A percentile compares a stretch with the other conserved stretches of the same genome.
phyloP scores from a whole-genome alignment of 2,113 vertebrate species.

The Salvelinus fontinalis region DNA sequence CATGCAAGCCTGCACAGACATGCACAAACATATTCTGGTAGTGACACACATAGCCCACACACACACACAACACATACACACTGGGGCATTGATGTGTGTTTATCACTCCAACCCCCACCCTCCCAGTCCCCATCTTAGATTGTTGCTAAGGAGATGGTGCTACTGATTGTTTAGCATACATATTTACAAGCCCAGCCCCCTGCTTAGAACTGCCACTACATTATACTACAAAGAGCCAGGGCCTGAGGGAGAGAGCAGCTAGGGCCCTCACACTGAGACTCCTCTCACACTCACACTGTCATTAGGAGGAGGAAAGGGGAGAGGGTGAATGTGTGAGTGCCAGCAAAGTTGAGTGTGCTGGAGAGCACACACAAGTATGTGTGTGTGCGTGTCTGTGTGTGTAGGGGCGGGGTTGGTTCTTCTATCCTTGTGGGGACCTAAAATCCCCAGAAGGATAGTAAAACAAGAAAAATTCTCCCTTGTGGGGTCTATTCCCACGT shows the following conservation, averaged over 20 bases:
- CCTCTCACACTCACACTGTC: slow-evolving; percentile 5
- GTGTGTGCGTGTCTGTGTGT: not conserved
- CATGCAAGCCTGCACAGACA: not conserved
- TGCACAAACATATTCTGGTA: not conserved
- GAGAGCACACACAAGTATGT: not conserved
- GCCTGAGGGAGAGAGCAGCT: not conserved
- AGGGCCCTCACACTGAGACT: slow-evolving; percentile 14
- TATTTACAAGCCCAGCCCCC: not conserved
- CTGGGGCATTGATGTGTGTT: not conserved
- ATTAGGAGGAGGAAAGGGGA: not conserved
- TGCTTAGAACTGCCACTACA: not conserved
- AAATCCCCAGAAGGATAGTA: too few species aligned
- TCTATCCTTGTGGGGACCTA: too few species aligned
- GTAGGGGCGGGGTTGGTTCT: too few species aligned
- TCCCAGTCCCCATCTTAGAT: not conserved
- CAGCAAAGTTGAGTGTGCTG: not conserved
- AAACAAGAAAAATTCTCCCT: too few species aligned
- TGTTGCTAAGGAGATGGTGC: slow-evolving; percentile 1
- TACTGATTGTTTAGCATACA: slow-evolving; percentile 7
- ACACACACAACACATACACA: not conserved
- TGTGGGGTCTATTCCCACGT: too few species aligned
- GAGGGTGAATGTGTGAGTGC: not conserved
- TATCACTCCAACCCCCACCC: slow-evolving; percentile 15
- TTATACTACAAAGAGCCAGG: slow-evolving; percentile 1
- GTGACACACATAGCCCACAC: not conserved